Conservation (phyloP, 2,888 invertebrate genomes). For the Octonoba sinensis region DNA sequence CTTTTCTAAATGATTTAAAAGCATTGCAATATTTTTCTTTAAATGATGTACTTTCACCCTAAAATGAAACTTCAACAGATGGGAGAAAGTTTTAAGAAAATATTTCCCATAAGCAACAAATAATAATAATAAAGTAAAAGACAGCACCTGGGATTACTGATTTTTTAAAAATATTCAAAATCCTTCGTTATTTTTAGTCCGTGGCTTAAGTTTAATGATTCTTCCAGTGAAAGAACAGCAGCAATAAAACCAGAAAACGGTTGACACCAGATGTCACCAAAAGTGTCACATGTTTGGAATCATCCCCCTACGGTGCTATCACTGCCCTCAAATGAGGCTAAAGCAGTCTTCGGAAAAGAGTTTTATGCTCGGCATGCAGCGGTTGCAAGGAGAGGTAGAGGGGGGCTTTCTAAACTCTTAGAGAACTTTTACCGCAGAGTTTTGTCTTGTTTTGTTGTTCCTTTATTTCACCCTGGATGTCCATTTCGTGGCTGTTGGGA, state of each 20-base stretch:
- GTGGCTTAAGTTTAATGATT: constrained; percentile 43
- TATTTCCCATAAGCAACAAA: too few species aligned
- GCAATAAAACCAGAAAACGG: constrained; percentile 28
- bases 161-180: background rate
- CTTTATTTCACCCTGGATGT: too few species aligned
- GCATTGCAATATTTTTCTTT: too few species aligned
- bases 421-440: background rate
- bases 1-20: too few species aligned
- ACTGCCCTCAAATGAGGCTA: constrained; percentile 46
- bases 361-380: constrained; percentile 51
- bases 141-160: too few species aligned
- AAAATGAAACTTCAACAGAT: too few species aligned
- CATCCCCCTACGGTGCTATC: constrained; percentile 17
- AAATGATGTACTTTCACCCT: too few species aligned
- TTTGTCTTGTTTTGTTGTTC: too few species aligned
- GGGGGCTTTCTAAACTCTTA: constrained; percentile 17
- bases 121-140: too few species aligned
- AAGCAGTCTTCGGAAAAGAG: constrained; percentile 15
- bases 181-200: constrained; percentile 26
- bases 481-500: too few species aligned
- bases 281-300: constrained; percentile 49
- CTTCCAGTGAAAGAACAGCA: constrained; percentile 12
- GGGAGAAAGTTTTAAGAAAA: too few species aligned
- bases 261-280: constrained; percentile 42
- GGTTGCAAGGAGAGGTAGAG: constrained; percentile 2